phyloP scores from a whole-genome alignment of 2,113 vertebrate species.

The Oncorhynchus gorbuscha region DNA sequence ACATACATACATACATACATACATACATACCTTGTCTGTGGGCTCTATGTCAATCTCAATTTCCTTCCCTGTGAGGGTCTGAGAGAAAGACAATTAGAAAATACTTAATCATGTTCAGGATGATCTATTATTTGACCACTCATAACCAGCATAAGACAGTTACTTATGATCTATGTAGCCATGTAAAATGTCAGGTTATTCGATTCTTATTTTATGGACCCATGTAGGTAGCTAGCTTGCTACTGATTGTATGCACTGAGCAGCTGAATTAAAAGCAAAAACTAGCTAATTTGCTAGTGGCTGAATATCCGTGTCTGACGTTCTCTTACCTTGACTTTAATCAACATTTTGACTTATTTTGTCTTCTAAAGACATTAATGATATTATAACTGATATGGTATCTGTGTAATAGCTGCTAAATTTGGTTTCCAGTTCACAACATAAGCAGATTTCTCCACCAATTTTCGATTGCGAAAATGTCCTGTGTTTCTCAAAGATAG shows the following conservation, averaged over 20 bases:
- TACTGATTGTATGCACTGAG: too few relatives aligned
- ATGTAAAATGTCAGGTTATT: not conserved
- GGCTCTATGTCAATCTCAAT: constrained; percentile 95
- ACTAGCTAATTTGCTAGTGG: too few relatives aligned
- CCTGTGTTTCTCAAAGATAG: constrained; percentile 41
- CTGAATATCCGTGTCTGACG: too few relatives aligned
- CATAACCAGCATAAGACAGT: too few relatives aligned
- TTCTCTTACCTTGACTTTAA: constrained; percentile 87
- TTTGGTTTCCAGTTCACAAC: not conserved
- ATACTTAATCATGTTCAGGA: not conserved
- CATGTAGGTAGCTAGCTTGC: too few relatives aligned
- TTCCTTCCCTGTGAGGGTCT: constrained; percentile 93
- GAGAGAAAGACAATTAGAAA: constrained; percentile 32
- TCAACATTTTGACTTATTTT: constrained; percentile 73
- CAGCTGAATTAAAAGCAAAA: too few relatives aligned
- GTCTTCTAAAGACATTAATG: constrained; percentile 4
- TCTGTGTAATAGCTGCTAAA: not conserved
- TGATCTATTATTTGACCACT: not conserved
- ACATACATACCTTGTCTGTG: constrained; percentile 83
- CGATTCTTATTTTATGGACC: too few relatives aligned
- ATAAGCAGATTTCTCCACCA: not conserved
- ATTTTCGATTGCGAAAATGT: constrained; percentile 22
- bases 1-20: too few relatives aligned
- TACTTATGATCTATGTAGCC: too few relatives aligned
- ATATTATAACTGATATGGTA: not conserved